Evolutionary conservation across 2,113 vertebrate genomes (phyloP).

Genomic region (Nothoprocta perdicaria): DNA sequence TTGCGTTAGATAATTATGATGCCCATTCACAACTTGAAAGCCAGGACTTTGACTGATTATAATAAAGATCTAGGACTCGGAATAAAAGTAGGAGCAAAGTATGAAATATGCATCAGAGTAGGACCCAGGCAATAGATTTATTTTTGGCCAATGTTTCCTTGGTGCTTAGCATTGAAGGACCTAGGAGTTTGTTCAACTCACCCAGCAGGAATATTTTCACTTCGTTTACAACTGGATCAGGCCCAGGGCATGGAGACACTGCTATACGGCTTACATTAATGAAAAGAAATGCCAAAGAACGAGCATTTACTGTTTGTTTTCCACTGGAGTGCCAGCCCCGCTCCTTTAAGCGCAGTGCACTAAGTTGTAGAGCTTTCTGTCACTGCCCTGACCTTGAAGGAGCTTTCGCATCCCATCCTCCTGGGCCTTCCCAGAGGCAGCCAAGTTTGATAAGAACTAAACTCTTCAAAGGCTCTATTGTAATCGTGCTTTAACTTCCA

Average conservation of each 20-base stretch:
- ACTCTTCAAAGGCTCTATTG: background rate
- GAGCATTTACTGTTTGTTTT: rapidly evolving
- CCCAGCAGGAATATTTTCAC: background rate
- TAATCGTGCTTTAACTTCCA: background rate
- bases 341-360: background rate
- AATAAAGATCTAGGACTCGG: constrained; percentile 80
- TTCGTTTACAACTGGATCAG: background rate
- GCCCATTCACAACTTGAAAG: constrained; percentile 87
- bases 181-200: background rate
- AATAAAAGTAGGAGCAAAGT: constrained; percentile 68
- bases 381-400: rapidly evolving
- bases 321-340: rapidly evolving
- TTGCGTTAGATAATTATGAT: constrained; percentile 94
- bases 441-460: background rate
- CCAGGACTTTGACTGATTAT: constrained; percentile 80
- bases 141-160: background rate
- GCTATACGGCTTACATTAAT: background rate
- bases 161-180: background rate
- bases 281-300: background rate
- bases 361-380: rapidly evolving
- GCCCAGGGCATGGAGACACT: background rate
- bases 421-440: rapidly evolving
- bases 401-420: background rate
- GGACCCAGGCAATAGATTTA: background rate
- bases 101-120: constrained; percentile 57